Conservation (phyloP, 2,797 vertebrate species). For the Enteromius radiatus region DNA sequence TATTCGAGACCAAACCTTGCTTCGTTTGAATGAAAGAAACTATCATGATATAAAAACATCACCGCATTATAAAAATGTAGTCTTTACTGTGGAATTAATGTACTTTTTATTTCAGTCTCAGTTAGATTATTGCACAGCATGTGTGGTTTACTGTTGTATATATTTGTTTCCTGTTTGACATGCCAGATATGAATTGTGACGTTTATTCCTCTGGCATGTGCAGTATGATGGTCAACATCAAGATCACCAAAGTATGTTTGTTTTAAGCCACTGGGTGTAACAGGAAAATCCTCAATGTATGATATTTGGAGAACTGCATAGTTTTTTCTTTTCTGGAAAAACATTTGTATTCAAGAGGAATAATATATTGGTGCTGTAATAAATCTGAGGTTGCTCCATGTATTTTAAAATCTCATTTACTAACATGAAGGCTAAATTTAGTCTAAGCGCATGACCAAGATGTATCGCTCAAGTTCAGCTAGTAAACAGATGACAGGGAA, state of each 20-base stretch:
- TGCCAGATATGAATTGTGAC: not conserved
- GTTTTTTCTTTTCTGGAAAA: not conserved
- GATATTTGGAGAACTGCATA: not conserved
- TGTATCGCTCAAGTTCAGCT: not conserved
- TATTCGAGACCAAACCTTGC: not conserved
- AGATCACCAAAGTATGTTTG: not conserved
- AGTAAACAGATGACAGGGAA: slow-evolving; percentile 6
- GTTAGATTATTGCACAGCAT: not conserved
- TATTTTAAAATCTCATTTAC: slow-evolving; percentile 12
- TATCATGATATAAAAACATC: not conserved
- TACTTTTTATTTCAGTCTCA: not conserved
- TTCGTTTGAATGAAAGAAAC: not conserved
- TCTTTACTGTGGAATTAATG: not conserved
- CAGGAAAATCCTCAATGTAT: slow-evolving; percentile 6
- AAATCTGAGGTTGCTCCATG: slow-evolving; percentile 36
- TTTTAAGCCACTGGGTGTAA: slow-evolving; percentile 10
- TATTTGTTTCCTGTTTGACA: not conserved
- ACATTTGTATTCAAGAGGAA: slow-evolving; percentile 32
- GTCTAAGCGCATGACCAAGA: not conserved
- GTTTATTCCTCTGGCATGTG: slow-evolving; percentile 17
- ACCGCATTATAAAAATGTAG: not conserved
- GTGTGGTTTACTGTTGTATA: not conserved
- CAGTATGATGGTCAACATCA: not conserved
- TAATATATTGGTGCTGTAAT: slow-evolving; percentile 52
- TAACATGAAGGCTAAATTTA: not conserved